Evolutionary conservation across 2,888 invertebrate species (phyloP), one percentile per base, ranked within the genome.

Genomic region (Dorcus hopei): DNA sequence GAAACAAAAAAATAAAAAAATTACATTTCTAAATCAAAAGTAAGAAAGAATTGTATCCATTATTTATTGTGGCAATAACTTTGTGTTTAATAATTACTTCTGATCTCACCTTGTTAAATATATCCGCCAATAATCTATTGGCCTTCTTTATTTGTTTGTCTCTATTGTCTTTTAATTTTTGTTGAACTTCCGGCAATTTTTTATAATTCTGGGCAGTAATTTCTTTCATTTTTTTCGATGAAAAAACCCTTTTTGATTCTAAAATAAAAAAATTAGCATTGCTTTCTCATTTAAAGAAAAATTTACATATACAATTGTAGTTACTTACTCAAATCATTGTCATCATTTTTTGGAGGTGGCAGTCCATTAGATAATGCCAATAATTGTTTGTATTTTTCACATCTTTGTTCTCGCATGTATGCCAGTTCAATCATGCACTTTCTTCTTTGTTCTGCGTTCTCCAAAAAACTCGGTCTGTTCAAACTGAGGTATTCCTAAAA

Each of bases 71-170:
- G 6, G 6, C 19, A 19, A 33, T 33, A 33, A 33, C 3, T 33
- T 33, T 33, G 6, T 33, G 26, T 5, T 26, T 26, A 26, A 26
- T 26, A 4, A 4, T 2, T 26, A 26, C 26, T 33, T 33, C 7
- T 33, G 26, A 33, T 7, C 26, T 33, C 78, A 90, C 90, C 82
- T 84, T 87, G 73, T 89, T 89, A 76, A 91, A 93, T 58, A 91
- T 82, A 73, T 87, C 85, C 1, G 87, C 87, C 83, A 93, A 86
- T 33, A 91, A 75, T 65, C 88, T 83, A 79, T 92, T 92, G 7
- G 88, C 87, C 65, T 84, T 85, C 49, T 77, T 73, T 51, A 80
- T 75, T 66, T 70, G 75, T 69, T 83, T 84, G 1, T 82, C 80
- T 49, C 82, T 83, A 68, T 87, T 84, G 65, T 87, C 84, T 55